Evolutionary conservation across 2,888 invertebrate genomes (phyloP).

Genomic region (Pristionchus exspectatus): DNA sequence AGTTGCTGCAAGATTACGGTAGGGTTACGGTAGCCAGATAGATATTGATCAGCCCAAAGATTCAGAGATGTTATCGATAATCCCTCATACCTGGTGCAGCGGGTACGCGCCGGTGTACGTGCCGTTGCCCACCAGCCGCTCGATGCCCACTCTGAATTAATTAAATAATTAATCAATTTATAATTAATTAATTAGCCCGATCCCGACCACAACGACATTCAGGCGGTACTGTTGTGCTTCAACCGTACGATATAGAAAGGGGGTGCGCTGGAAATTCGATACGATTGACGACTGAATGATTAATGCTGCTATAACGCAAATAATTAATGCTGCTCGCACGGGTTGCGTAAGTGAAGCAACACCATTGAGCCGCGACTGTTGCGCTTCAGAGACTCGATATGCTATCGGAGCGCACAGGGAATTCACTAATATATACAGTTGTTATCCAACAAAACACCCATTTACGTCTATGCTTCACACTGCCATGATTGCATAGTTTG

Average conservation of each 20-base stretch:
- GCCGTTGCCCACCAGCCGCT: slow-evolving; percentile 88
- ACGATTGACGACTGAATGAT: too few relatives aligned
- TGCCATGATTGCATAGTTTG: too few relatives aligned
- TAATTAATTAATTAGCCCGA: not conserved
- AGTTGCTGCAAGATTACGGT: slow-evolving; percentile 56
- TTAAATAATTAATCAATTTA: not conserved
- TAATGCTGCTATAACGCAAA: too few relatives aligned
- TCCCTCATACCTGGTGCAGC: slow-evolving; percentile 89
- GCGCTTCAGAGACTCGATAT: not conserved
- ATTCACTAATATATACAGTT: too few relatives aligned
- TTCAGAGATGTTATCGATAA: not conserved
- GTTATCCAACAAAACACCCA: too few relatives aligned
- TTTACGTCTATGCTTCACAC: too few relatives aligned
- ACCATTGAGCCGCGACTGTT: too few relatives aligned
- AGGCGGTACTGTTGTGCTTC: not conserved
- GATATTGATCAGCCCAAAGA: too few relatives aligned
- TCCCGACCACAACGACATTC: not conserved
- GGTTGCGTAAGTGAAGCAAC: too few relatives aligned
- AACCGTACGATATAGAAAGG: not conserved
- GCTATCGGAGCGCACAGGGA: not conserved
- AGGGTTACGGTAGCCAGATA: not conserved
- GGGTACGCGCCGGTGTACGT: slow-evolving; percentile 91
- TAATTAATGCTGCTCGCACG: not conserved
- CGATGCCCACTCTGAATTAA: slow-evolving; percentile 85
- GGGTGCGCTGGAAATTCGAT: not conserved